Conservation (phyloP, 2,797 vertebrate genomes). For the Trachops cirrhosus region DNA sequence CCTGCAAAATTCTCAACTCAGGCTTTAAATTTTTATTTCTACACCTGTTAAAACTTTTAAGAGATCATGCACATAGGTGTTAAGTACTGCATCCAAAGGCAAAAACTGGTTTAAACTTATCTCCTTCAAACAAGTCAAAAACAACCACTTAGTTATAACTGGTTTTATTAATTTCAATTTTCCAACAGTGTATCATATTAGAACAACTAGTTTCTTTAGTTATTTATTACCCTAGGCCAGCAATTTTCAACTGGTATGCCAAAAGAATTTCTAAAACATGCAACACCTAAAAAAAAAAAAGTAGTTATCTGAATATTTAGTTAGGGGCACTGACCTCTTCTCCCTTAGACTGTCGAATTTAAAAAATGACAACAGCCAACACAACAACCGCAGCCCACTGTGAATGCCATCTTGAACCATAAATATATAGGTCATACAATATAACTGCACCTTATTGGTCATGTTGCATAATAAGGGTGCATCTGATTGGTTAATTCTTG, state of each 20-base stretch:
- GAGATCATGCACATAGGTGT: not conserved
- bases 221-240: not conserved
- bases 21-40: slow-evolving; percentile 1
- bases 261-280: not conserved
- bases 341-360: not conserved
- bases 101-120: slow-evolving; percentile 19
- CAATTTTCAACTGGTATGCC: not conserved
- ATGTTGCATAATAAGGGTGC: not conserved
- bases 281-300: not conserved
- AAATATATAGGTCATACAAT: not conserved
- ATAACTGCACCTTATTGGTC: not conserved
- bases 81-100: not conserved
- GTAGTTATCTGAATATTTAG: not conserved
- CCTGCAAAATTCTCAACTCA: slow-evolving; percentile 2
- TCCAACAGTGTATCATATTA: not conserved
- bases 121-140: not conserved
- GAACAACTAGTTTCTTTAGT: not conserved
- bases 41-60: not conserved
- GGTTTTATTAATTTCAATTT: not conserved
- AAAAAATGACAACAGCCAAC: not conserved
- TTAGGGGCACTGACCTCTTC: not conserved
- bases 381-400: not conserved
- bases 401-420: not conserved
- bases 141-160: not conserved
- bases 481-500: not conserved